Percentiles rank a stretch among this genome's conserved stretches.
Conservation (phyloP, 2,113 vertebrate species). For the Elgaria multicarinata region DNA sequence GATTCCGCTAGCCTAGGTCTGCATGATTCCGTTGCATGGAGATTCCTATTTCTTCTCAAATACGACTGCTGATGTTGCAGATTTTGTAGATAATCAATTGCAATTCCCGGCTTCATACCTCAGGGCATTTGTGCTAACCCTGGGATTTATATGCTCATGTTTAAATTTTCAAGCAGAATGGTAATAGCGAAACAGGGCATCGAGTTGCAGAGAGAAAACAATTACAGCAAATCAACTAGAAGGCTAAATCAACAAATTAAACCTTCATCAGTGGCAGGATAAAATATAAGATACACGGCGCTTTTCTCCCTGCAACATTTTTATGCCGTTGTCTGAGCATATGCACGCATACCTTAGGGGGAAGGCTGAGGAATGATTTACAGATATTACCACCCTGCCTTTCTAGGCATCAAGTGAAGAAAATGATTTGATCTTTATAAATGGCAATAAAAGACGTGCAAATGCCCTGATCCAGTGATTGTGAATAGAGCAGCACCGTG, state of each 20-base stretch:
- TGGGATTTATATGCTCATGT: constrained; percentile 22
- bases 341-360: neutral
- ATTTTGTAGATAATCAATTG: constrained; percentile 24
- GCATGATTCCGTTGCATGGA: neutral
- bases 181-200: constrained; percentile 28
- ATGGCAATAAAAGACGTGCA: constrained; percentile 23
- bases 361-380: constrained; percentile 29
- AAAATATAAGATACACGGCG: neutral
- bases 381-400: constrained; percentile 21
- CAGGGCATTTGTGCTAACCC: constrained; percentile 30
- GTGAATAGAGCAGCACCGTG: neutral
- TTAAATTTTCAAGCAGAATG: constrained; percentile 42
- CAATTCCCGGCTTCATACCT: constrained; percentile 28
- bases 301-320: neutral
- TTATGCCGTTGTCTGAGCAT: constrained; percentile 3
- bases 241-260: constrained; percentile 47
- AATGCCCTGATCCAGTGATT: constrained; percentile 13
- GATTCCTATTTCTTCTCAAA: constrained; percentile 13
- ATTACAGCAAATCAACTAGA: constrained; percentile 35
- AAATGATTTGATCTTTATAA: neutral
- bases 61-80: constrained; percentile 16
- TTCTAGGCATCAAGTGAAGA: constrained; percentile 15
- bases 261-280: constrained; percentile 15
- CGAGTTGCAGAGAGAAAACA: neutral
- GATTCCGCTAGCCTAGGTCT: neutral